A percentile compares a stretch with the other conserved stretches of the same genome.
These are phyloP conservation scores for Corythucha ciliata DNA, from an alignment of 2,888 invertebrate species.

Conservation along the genomic window DNA sequence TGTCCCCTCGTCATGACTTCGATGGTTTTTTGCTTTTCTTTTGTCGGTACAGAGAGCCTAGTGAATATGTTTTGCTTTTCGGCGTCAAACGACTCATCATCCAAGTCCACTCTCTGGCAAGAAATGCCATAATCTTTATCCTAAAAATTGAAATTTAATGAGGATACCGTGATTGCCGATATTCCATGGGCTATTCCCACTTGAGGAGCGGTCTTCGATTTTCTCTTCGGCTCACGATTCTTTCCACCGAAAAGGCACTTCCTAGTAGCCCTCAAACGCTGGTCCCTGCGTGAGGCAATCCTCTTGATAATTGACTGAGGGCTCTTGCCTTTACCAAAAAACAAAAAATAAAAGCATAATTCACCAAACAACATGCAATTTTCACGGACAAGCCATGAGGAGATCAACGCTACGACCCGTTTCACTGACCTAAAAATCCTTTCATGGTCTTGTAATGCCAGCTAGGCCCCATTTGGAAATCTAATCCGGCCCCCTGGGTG, in stretches of 20 bases:
- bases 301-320: background rate
- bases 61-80: background rate
- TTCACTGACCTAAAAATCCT: background rate
- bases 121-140: constrained; percentile 17
- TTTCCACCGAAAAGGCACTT: too few relatives aligned
- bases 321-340: too few relatives aligned
- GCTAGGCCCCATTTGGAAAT: background rate
- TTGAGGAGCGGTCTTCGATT: too few relatives aligned
- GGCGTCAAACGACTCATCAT: background rate
- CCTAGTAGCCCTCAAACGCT: too few relatives aligned
- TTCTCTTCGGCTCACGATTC: background rate
- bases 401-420: too few relatives aligned
- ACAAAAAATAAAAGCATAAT: too few relatives aligned
- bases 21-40: too few relatives aligned
- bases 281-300: background rate
- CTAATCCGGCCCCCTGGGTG: background rate
- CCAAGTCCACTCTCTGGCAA: constrained; percentile 21
- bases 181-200: too few relatives aligned
- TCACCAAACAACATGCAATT: too few relatives aligned
- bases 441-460: background rate
- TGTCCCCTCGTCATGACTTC: background rate
- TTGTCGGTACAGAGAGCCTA: background rate
- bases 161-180: too few relatives aligned
- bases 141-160: too few relatives aligned
- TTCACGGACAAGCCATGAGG: too few relatives aligned